Percentiles rank a stretch among this genome's conserved stretches.
phyloP scores from a whole-genome alignment of 2,113 vertebrate genomes.

The Halcyon senegalensis region DNA sequence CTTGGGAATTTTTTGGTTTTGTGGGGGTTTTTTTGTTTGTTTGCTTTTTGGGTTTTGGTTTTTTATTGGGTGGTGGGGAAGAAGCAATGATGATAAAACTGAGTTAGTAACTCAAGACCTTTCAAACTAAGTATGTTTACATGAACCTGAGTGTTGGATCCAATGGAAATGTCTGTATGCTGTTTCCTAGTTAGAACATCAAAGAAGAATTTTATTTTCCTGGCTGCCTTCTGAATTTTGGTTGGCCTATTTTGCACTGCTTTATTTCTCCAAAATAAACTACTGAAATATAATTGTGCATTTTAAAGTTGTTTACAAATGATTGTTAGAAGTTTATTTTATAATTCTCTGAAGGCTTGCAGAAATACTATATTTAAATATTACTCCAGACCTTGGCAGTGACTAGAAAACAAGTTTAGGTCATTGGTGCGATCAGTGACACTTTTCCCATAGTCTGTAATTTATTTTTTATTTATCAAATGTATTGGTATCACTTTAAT shows the following conservation, averaged over 20 bases:
- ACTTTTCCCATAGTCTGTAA: conserved; percentile 15
- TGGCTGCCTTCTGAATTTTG: conserved; percentile 72
- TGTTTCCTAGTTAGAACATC: conserved; percentile 67
- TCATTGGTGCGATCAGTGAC: neutral
- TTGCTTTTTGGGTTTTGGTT: neutral
- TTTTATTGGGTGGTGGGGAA: neutral
- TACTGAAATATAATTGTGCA: conserved; percentile 81
- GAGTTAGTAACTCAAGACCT: conserved; percentile 52
- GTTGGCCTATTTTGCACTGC: conserved; percentile 81
- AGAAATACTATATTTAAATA: conserved; percentile 61
- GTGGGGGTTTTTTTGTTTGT: neutral
- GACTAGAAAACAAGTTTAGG: conserved; percentile 29
- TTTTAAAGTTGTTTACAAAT: conserved; percentile 64
- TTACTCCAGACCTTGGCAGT: conserved; percentile 30
- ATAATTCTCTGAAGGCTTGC: conserved; percentile 58
- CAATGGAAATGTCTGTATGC: conserved; percentile 55
- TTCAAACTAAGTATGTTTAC: conserved; percentile 65
- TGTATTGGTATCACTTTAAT: neutral
- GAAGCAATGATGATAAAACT: conserved; percentile 5
- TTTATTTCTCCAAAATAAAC: conserved; percentile 83
- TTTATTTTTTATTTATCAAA: conserved; percentile 53
- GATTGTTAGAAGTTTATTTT: conserved; percentile 61
- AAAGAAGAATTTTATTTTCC: conserved; percentile 51
- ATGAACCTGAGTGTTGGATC: conserved; percentile 67
- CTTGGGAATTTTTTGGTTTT: neutral